Evolutionary conservation across 2,797 vertebrate genomes (phyloP).

Genomic region (Ibycter americanus): DNA sequence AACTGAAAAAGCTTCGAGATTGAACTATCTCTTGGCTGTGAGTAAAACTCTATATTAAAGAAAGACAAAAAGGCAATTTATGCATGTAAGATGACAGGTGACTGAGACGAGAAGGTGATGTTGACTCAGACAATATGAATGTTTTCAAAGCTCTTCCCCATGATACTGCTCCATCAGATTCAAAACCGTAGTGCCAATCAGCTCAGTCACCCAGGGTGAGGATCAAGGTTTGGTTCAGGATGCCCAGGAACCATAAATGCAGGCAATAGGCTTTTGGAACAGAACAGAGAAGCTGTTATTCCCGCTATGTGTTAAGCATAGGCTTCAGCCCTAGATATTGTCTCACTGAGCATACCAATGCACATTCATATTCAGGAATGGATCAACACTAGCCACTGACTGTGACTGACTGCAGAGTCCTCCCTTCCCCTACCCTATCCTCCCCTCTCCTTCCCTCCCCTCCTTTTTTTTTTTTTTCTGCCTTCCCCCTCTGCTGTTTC

Average conservation of each 20-base stretch:
- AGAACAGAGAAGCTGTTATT: not conserved
- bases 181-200: not conserved
- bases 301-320: not conserved
- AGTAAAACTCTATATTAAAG: not conserved
- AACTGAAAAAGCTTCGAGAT: not conserved
- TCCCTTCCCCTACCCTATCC: not conserved
- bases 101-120: not conserved
- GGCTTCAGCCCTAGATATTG: not conserved
- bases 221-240: not conserved
- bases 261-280: not conserved
- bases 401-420: not conserved
- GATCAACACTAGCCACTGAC: not conserved
- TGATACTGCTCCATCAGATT: not conserved
- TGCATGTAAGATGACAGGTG: not conserved
- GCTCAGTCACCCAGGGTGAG: not conserved
- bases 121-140: not conserved
- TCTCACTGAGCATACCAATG: not conserved
- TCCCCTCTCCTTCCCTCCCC: not conserved
- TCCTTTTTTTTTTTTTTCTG: not conserved
- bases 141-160: not conserved
- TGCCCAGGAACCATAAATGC: not conserved
- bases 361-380: not conserved
- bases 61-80: not conserved
- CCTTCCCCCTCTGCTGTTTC: not conserved
- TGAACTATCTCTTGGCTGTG: not conserved